A percentile compares a stretch with the other conserved stretches of the same genome.
Evolutionary conservation across 2,888 invertebrate genomes (phyloP).

Genomic region (Tetragnatha montana): DNA sequence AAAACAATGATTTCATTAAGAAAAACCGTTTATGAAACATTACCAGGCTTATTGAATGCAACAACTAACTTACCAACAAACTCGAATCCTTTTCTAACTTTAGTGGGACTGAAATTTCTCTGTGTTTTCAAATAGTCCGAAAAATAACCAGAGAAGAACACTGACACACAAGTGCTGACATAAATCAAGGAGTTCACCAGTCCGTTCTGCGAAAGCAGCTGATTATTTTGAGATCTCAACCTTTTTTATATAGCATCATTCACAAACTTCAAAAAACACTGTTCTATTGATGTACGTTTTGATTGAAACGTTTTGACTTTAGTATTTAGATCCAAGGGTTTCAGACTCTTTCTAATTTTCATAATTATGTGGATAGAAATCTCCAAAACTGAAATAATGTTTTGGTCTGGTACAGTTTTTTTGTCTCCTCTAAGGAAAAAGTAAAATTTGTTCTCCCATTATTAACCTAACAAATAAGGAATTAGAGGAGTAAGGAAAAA

Average conservation of each 20-base stretch:
- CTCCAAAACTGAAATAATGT: too few relatives aligned
- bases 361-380: too few relatives aligned
- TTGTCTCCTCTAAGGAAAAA: too few relatives aligned
- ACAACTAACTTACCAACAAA: constrained; percentile 52
- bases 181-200: constrained; percentile 65
- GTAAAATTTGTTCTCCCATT: too few relatives aligned
- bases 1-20: too few relatives aligned
- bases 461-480: too few relatives aligned
- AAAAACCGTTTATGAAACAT: too few relatives aligned
- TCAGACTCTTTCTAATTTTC: too few relatives aligned
- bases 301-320: background rate
- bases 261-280: background rate
- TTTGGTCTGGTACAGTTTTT: too few relatives aligned
- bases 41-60: background rate
- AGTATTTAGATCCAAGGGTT: background rate
- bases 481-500: too few relatives aligned
- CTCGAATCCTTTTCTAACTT: constrained; percentile 63
- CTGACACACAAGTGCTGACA: constrained; percentile 49
- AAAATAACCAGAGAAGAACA: constrained; percentile 44
- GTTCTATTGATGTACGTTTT: background rate
- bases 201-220: constrained; percentile 55
- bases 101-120: constrained; percentile 38
- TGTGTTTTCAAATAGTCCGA: constrained; percentile 58
- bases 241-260: too few relatives aligned
- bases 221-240: background rate